Evolutionary conservation across 2,113 vertebrate species (phyloP), one percentile per base, ranked within the genome.

Genomic region (Pituophis catenifer): DNA sequence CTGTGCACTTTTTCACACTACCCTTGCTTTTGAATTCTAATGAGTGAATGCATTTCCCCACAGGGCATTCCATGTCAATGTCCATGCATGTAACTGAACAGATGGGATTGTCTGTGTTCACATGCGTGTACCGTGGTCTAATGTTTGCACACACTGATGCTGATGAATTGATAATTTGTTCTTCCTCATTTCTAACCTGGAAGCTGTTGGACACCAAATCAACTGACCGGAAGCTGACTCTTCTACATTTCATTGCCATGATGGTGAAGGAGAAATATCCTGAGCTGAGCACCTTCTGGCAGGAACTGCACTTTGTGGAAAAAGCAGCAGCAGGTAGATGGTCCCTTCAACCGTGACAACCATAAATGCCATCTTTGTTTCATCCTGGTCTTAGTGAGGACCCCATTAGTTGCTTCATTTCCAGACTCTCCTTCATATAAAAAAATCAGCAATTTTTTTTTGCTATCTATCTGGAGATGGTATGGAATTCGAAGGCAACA

Each of bases 181-280:
- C 8, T 26, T 91, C 86, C n/a, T 7, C 8, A 6, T 50, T 59
- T 92, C 86, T 92, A 5, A 13, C 1, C 62, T 44, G 85, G 0
- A 96, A 99, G 99, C 98, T 99, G 90, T 96, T 99, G 97, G 99
- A 99, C 97, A 99, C 99, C n/a, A 99, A 99, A 89, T 99, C 99
- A 1, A 99, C 99, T 0, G 99, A 99, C 97, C 98, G 99, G 91
- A 99, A 99, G 95, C 98, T 99, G 98, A 99, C 99, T 0, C 93
- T 99, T 95, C 98, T 99, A 94, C 98, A 99, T 95, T 99, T 99
- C 98, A 99, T 99, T 0, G 99, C 99, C 44, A 97, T 99, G 92
- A 98, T 98, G 0, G 98, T 99, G 95, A 98, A 99, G 96, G 99
- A 99, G 97, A 99, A 99, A 94, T 99, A 99, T 96, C 97, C 98